Conservation (phyloP, 2,888 invertebrate genomes). For the Clostera curtula region DNA sequence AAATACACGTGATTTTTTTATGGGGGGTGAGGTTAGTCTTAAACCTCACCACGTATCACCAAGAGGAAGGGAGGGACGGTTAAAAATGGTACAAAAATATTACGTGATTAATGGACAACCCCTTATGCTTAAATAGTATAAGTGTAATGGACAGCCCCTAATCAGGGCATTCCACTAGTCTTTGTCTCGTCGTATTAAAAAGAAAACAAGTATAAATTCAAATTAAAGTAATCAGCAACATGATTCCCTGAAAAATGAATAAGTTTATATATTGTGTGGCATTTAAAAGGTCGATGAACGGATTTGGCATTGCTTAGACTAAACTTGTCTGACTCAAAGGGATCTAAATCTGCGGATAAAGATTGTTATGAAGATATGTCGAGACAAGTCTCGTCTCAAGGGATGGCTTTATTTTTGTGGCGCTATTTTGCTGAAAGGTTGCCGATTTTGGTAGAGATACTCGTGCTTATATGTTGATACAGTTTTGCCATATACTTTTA, state of each 20-base stretch:
- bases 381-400: slow-evolving; percentile 8
- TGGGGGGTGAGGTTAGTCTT: too few species aligned
- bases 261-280: slow-evolving; percentile 8
- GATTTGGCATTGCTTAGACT: slow-evolving; percentile 4
- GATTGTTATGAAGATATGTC: slow-evolving; percentile 12
- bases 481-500: too few species aligned
- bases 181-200: slow-evolving; percentile 3
- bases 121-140: too few species aligned
- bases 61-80: too few species aligned
- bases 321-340: slow-evolving; percentile 5
- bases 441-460: too few species aligned
- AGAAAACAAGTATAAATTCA: slow-evolving; percentile 12
- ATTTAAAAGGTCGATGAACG: slow-evolving; percentile 14
- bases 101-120: too few species aligned
- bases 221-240: slow-evolving; percentile 8
- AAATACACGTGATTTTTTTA: too few species aligned
- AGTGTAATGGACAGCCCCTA: too few species aligned
- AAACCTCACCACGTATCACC: too few species aligned
- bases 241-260: slow-evolving; percentile 8
- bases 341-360: slow-evolving; percentile 14
- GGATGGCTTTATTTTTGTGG: slow-evolving; percentile 13
- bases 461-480: too few species aligned
- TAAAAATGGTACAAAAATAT: too few species aligned
- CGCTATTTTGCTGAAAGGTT: too few species aligned
- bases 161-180: slow-evolving; percentile 11